phyloP scores from a whole-genome alignment of 23 tunicate genomes.

The Botrylloides violaceus region DNA sequence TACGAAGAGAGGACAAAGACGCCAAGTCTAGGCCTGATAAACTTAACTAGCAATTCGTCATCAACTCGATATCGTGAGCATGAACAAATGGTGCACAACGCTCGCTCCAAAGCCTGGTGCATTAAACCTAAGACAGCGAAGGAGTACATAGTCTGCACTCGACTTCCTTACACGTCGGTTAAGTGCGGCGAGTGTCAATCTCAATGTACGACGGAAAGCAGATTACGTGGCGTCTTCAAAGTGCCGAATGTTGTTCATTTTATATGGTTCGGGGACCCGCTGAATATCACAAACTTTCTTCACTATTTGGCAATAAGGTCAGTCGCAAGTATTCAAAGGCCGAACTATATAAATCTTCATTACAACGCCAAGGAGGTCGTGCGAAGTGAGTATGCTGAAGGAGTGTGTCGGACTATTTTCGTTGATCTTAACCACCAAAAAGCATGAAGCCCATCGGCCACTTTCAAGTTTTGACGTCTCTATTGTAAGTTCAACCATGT shows the following conservation, averaged over 20 bases:
- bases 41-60: too few species aligned
- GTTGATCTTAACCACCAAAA: too few species aligned
- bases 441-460: too few species aligned
- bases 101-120: conserved; percentile 8
- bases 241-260: conserved; percentile 42
- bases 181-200: conserved; percentile 2
- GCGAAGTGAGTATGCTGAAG: neutral
- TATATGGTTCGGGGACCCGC: conserved; percentile 41
- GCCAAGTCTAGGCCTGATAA: too few species aligned
- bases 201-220: neutral
- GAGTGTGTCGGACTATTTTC: too few species aligned
- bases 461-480: too few species aligned
- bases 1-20: too few species aligned
- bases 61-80: too few species aligned
- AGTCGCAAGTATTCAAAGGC: conserved; percentile 40
- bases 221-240: neutral
- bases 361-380: conserved; percentile 9
- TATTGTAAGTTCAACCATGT: too few species aligned
- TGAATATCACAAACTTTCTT: conserved; percentile 15
- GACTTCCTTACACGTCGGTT: conserved; percentile 26
- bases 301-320: conserved; percentile 36
- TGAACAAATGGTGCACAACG: too few species aligned
- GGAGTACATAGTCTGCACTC: conserved; percentile 27
- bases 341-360: conserved; percentile 25
- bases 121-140: conserved; percentile 1